phyloP scores from a whole-genome alignment of 1,140 invertebrate species.

The Aphelinus certus region DNA sequence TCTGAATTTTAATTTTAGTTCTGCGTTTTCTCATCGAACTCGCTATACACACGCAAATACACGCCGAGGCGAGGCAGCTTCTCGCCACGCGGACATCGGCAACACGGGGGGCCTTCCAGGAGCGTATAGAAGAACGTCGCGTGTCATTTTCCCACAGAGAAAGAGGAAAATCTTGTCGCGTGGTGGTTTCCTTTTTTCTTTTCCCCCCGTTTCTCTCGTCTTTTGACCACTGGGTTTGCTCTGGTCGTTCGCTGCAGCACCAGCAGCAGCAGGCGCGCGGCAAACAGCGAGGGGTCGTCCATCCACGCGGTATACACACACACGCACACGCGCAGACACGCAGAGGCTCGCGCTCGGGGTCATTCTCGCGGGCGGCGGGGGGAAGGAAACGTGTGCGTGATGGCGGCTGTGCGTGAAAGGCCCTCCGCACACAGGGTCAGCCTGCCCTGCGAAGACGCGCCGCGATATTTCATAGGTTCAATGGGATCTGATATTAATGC shows the following conservation, averaged over 20 bases:
- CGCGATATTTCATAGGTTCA: slow-evolving; percentile 28
- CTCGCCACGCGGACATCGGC: too few species aligned
- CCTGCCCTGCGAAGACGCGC: not conserved
- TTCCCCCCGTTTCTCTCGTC: not conserved
- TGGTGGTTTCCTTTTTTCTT: not conserved
- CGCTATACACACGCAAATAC: too few species aligned
- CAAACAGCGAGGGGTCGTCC: slow-evolving; percentile 8
- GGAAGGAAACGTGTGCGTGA: slow-evolving; percentile 7
- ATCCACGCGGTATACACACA: not conserved
- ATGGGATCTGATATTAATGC: slow-evolving; percentile 17
- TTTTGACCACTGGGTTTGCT: not conserved
- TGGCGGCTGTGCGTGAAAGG: slow-evolving; percentile 14
- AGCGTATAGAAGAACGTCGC: not conserved
- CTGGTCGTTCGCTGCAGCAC: too few species aligned
- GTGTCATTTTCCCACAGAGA: slow-evolving; percentile 9
- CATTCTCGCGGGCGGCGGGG: not conserved
- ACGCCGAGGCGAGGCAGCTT: too few species aligned
- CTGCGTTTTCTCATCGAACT: too few species aligned
- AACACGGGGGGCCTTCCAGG: too few species aligned
- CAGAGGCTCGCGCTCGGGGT: too few species aligned
- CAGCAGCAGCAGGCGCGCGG: not conserved
- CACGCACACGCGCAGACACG: not conserved
- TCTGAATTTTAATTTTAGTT: too few species aligned
- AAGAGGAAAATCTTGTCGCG: slow-evolving; percentile 1
- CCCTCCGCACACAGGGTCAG: not conserved